These are phyloP conservation scores for Camptogramma bilineatum DNA, from an alignment of 2,888 invertebrate species.

Conservation along the genomic window DNA sequence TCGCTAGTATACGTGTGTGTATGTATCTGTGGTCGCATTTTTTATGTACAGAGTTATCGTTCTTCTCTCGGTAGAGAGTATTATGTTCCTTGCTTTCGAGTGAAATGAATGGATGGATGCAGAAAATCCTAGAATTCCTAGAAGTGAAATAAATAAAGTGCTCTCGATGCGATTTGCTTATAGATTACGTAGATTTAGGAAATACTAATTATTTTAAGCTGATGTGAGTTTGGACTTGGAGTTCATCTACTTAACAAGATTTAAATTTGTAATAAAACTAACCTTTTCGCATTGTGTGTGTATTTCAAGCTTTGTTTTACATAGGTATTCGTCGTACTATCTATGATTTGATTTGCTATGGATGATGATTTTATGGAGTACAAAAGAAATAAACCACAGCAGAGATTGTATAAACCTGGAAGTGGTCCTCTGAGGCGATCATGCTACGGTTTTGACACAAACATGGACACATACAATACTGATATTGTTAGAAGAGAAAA, in stretches of 20 bases:
- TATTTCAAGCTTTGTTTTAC: slow-evolving; percentile 37
- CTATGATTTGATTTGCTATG: slow-evolving; percentile 72
- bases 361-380: slow-evolving; percentile 85
- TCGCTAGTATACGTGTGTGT: no score
- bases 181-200: slow-evolving; percentile 6
- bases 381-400: slow-evolving; percentile 88
- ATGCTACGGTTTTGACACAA: slow-evolving; percentile 84
- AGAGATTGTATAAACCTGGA: slow-evolving; percentile 90
- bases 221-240: slow-evolving; percentile 21
- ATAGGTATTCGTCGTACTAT: slow-evolving; percentile 57
- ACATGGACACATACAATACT: slow-evolving; percentile 79
- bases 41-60: no score
- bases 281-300: slow-evolving; percentile 41
- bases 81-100: no score
- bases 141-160: slow-evolving; percentile 17
- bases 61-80: no score
- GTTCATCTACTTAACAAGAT: slow-evolving; percentile 28
- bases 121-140: slow-evolving; percentile 19
- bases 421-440: slow-evolving; percentile 90
- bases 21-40: no score
- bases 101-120: slow-evolving; percentile 22
- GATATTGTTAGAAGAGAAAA: slow-evolving; percentile 64
- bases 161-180: slow-evolving; percentile 17
- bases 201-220: slow-evolving; percentile 14
- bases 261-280: slow-evolving; percentile 35